A percentile compares a stretch with the other conserved stretches of the same genome.
phyloP scores from a whole-genome alignment of 2,797 vertebrate species.

The Acestrorhynchus altus region DNA sequence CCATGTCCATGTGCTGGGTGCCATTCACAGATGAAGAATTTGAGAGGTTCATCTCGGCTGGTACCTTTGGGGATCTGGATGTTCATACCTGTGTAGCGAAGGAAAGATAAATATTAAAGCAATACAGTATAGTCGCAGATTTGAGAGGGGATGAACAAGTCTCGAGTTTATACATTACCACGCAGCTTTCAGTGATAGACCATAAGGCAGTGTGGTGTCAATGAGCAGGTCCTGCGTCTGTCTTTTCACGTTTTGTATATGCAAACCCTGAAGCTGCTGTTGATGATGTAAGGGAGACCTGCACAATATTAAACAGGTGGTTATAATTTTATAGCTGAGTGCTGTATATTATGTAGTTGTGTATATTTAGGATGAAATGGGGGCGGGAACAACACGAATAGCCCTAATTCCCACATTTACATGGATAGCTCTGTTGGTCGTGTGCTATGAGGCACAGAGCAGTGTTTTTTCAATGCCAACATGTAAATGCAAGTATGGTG shows the following conservation, averaged over 20 bases:
- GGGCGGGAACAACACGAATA: too few relatives aligned
- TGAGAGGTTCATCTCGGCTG: not conserved
- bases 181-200: not conserved
- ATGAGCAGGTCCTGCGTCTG: not conserved
- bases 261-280: not conserved
- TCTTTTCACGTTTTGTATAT: not conserved
- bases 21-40: conserved; percentile 4
- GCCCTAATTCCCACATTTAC: too few relatives aligned
- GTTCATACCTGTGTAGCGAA: not conserved
- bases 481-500: too few relatives aligned
- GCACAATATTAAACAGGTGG: too few relatives aligned
- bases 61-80: not conserved
- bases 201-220: not conserved
- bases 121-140: not conserved
- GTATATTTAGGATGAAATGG: too few relatives aligned
- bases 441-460: too few relatives aligned
- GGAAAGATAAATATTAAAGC: not conserved
- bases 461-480: too few relatives aligned
- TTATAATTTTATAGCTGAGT: too few relatives aligned
- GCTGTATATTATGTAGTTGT: too few relatives aligned
- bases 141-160: too few relatives aligned
- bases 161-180: not conserved
- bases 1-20: not conserved
- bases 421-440: too few relatives aligned
- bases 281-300: too few relatives aligned